Conservation (phyloP, 2,113 vertebrate genomes). For the Sylvietta virens region DNA sequence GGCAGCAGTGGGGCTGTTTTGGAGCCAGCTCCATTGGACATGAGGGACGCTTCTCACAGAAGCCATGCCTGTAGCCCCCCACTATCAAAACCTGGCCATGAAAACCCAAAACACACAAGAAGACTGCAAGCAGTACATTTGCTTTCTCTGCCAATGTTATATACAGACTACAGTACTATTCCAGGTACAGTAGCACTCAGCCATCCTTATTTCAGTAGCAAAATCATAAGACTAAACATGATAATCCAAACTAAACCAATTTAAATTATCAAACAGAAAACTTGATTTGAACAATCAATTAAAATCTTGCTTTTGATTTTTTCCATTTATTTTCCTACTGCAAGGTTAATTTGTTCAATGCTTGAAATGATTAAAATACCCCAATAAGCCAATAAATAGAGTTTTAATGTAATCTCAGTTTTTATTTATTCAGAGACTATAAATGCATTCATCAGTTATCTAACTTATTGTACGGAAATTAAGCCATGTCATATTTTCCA, state of each 20-base stretch:
- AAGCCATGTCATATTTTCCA: background rate
- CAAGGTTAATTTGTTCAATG: background rate
- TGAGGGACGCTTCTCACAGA: background rate
- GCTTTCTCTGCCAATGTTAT: background rate
- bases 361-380: background rate
- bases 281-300: background rate
- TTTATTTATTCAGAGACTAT: background rate
- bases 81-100: background rate
- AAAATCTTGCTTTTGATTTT: background rate
- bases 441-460: background rate
- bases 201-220: background rate
- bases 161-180: accelerated
- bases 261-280: background rate
- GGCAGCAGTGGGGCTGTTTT: background rate
- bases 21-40: accelerated
- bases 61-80: background rate
- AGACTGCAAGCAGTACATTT: background rate
- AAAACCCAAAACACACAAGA: background rate
- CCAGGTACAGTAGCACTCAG: background rate
- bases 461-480: background rate
- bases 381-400: background rate
- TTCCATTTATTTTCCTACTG: background rate
- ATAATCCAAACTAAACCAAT: background rate
- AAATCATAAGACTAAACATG: background rate
- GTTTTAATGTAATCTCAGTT: background rate